Evolutionary conservation across 2,888 invertebrate genomes (phyloP).

Genomic region (Meandrusa payeni): DNA sequence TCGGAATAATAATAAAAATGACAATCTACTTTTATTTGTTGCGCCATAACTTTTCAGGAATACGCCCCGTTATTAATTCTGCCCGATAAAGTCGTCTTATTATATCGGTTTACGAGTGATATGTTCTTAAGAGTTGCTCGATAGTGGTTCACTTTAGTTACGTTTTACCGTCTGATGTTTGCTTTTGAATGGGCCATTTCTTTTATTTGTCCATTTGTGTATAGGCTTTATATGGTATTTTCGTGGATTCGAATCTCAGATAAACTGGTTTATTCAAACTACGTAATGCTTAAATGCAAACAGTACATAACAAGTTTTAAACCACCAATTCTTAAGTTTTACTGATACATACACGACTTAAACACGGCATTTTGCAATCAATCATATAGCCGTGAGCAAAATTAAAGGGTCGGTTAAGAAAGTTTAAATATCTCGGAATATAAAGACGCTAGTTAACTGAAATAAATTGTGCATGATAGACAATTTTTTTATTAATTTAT

Average conservation of each 20-base stretch:
- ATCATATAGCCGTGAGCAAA: too few relatives aligned
- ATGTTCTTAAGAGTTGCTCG: constrained; percentile 28
- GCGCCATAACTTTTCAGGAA: constrained; percentile 60
- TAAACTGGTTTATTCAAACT: too few relatives aligned
- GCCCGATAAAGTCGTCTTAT: constrained; percentile 65
- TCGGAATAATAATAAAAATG: constrained; percentile 69
- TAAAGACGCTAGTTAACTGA: too few relatives aligned
- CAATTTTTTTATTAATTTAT: too few relatives aligned
- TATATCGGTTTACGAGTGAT: constrained; percentile 37
- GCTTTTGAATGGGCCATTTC: constrained; percentile 15
- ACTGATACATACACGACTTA: too few relatives aligned
- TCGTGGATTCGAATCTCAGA: constrained; percentile 2
- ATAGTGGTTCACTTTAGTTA: constrained; percentile 30
- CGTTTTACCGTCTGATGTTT: constrained; percentile 16
- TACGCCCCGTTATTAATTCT: constrained; percentile 70
- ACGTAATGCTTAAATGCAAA: too few relatives aligned
- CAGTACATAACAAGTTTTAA: too few relatives aligned
- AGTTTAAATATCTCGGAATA: too few relatives aligned
- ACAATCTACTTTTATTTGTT: constrained; percentile 68
- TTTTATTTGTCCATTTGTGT: constrained; percentile 25
- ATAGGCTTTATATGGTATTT: constrained; percentile 10
- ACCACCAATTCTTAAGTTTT: too few relatives aligned
- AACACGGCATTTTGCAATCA: too few relatives aligned
- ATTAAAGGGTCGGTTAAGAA: too few relatives aligned
- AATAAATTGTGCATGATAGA: too few relatives aligned